Conservation (phyloP, 2,113 vertebrate genomes). For the Rhodinocichla rosea region DNA sequence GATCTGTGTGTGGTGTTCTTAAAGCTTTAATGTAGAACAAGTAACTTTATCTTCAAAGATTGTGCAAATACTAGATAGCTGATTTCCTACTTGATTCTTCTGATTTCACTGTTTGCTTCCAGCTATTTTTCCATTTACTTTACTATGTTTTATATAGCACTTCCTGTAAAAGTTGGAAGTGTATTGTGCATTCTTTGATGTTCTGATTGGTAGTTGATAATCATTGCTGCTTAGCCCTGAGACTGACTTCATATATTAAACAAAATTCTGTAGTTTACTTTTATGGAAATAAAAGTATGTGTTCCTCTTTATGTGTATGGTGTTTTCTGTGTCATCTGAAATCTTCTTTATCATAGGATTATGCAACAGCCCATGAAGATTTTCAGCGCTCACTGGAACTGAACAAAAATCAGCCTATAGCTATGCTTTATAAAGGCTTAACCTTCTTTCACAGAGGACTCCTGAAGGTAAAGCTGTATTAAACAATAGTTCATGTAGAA, state of each 20-base stretch:
- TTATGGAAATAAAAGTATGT: not conserved
- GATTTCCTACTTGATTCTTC: not conserved
- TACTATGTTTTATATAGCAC: not conserved
- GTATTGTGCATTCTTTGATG: not conserved
- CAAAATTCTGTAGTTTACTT: not conserved
- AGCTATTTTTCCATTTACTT: not conserved
- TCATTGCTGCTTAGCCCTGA: not conserved
- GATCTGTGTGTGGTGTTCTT: not conserved
- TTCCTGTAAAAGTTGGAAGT: not conserved
- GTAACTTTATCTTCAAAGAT: not conserved
- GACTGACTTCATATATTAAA: not conserved
- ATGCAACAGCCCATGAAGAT: slow-evolving; percentile 91
- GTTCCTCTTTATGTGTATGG: not conserved
- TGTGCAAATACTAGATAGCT: not conserved
- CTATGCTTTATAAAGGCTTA: slow-evolving; percentile 95
- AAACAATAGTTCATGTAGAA: not conserved
- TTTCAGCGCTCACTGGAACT: slow-evolving; percentile 92
- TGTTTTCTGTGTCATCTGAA: not conserved
- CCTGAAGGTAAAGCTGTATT: slow-evolving; percentile 82
- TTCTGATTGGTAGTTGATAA: not conserved
- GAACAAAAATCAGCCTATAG: slow-evolving; percentile 95
- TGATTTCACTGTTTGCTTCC: not conserved
- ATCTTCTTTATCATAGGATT: slow-evolving; percentile 80
- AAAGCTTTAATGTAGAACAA: not conserved
- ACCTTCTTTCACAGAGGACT: slow-evolving; percentile 98